These are phyloP conservation scores for Erpobdella octoculata DNA, from an alignment of 2,888 invertebrate genomes.

Conservation along the genomic window DNA sequence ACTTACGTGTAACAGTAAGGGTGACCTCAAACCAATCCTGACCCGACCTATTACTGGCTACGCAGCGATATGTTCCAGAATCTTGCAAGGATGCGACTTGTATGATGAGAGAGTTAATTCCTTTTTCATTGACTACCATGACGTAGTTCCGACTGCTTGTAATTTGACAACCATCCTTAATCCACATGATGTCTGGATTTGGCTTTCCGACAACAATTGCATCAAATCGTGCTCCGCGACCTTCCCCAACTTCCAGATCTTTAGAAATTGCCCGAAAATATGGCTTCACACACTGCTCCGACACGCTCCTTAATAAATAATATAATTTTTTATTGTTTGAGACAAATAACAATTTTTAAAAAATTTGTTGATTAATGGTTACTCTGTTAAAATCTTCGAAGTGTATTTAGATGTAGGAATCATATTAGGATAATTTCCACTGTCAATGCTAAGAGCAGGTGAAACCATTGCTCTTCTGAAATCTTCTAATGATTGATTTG, in stretches of 20 bases:
- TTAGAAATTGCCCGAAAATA: slow-evolving; percentile 48
- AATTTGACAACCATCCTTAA: slow-evolving; percentile 68
- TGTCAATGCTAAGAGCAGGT: neutral
- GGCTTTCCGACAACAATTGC: slow-evolving; percentile 50
- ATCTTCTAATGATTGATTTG: slow-evolving; percentile 16
- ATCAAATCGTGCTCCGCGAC: slow-evolving; percentile 53
- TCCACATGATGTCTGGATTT: slow-evolving; percentile 65
- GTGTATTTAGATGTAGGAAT: neutral
- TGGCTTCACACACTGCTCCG: slow-evolving; percentile 47
- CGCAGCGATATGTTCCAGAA: slow-evolving; percentile 78
- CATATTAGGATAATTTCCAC: neutral
- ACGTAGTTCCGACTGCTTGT: slow-evolving; percentile 63
- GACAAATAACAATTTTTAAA: too few species aligned
- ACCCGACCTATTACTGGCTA: slow-evolving; percentile 87
- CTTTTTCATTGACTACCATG: slow-evolving; percentile 88
- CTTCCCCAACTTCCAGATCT: slow-evolving; percentile 54
- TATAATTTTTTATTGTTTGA: too few species aligned
- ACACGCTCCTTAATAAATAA: slow-evolving; percentile 46
- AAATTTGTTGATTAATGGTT: too few species aligned
- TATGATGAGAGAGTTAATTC: slow-evolving; percentile 92
- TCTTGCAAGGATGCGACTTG: slow-evolving; percentile 77
- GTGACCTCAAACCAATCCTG: slow-evolving; percentile 82
- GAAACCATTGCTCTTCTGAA: neutral
- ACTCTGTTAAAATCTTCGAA: too few species aligned
- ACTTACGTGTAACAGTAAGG: slow-evolving; percentile 65